phyloP scores from a whole-genome alignment of 2,888 invertebrate genomes.

The Brachynemurus nebulosus region DNA sequence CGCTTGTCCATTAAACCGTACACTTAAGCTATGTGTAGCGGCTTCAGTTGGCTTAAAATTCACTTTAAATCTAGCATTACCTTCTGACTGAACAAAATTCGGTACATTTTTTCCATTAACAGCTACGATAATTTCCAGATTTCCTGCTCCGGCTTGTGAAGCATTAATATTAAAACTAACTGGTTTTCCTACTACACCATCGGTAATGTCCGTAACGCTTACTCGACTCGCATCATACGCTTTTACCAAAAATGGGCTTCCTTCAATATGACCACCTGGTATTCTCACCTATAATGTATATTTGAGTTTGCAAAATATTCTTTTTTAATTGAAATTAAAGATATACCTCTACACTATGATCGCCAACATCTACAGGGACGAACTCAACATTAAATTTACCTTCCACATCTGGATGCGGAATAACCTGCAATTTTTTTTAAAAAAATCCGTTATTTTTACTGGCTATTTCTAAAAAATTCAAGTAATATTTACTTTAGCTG shows the following conservation, averaged over 20 bases:
- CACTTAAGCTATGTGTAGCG: conserved; percentile 80
- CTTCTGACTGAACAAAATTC: conserved; percentile 95
- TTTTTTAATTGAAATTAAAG: background rate
- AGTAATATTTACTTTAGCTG: conserved; percentile 38
- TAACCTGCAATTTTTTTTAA: conserved; percentile 20
- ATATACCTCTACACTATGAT: conserved; percentile 77
- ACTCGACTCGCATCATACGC: conserved; percentile 93
- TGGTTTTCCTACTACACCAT: conserved; percentile 81
- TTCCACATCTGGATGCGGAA: conserved; percentile 31
- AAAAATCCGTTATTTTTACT: background rate
- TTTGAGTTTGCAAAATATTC: background rate
- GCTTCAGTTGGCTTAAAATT: conserved; percentile 95
- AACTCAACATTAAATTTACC: conserved; percentile 41
- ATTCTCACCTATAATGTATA: conserved; percentile 30
- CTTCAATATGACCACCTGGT: conserved; percentile 72
- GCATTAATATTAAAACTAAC: conserved; percentile 87
- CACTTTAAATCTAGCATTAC: conserved; percentile 85
- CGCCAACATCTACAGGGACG: conserved; percentile 81
- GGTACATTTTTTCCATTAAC: conserved; percentile 94
- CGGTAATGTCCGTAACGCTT: conserved; percentile 85
- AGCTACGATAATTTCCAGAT: conserved; percentile 93
- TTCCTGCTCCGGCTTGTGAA: conserved; percentile 77
- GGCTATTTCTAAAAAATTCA: background rate
- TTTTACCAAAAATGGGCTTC: conserved; percentile 90
- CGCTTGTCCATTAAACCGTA: conserved; percentile 64